A percentile compares a stretch with the other conserved stretches of the same genome.
Conservation (phyloP, 2,797 vertebrate species). For the Eupleurogrammus muticus region DNA sequence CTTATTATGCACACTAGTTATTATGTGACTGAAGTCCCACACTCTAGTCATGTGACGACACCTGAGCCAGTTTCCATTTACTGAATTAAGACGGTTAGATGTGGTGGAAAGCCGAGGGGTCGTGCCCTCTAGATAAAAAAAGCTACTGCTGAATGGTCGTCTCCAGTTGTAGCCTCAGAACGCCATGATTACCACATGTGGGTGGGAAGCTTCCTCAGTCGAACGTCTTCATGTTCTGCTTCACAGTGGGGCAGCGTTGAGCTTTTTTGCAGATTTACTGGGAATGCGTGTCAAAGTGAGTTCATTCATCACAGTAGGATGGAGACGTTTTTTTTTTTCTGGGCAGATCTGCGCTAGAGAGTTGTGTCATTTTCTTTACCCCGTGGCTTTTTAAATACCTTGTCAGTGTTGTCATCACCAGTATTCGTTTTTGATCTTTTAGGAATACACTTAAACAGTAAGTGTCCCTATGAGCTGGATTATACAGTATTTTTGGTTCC, state of each 20-base stretch:
- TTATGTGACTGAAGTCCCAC: neutral
- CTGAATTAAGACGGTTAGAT: neutral
- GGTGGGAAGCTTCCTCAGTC: neutral
- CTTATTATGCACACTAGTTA: neutral
- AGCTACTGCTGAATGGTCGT: neutral
- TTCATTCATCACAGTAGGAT: neutral
- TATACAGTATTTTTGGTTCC: neutral
- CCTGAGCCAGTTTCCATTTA: neutral
- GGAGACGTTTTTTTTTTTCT: neutral
- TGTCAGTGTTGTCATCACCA: neutral
- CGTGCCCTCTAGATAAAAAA: neutral
- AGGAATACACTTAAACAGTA: neutral
- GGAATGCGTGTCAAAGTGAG: slow-evolving; percentile 20
- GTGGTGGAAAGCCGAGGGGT: neutral
- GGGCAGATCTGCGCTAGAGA: neutral
- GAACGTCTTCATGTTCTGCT: slow-evolving; percentile 4
- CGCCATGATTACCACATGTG: neutral
- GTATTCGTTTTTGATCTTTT: too few relatives aligned
- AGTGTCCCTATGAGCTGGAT: neutral
- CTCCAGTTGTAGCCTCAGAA: neutral
- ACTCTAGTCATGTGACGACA: neutral
- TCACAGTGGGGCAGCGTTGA: slow-evolving; percentile 10
- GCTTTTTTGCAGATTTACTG: slow-evolving; percentile 12
- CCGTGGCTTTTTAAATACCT: too few relatives aligned
- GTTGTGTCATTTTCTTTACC: too few relatives aligned